Percentiles rank a stretch among this genome's conserved stretches.
Evolutionary conservation across 37 sponge, comb jelly and placozoan genomes (phyloP).

Genomic region (Diacarnus erythraeanus): DNA sequence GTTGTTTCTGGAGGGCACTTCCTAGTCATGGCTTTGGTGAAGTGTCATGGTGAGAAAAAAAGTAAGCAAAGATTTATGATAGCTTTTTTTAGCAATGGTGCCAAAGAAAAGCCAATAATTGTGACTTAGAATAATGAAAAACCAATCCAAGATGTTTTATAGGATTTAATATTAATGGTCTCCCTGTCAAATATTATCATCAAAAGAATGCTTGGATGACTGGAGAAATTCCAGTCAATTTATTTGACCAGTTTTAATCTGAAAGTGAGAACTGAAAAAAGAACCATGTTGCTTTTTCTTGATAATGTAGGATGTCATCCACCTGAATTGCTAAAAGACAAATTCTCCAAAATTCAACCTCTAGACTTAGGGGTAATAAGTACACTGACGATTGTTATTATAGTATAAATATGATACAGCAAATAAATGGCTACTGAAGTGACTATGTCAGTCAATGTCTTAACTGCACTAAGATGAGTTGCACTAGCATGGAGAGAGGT

Average conservation of each 20-base stretch:
- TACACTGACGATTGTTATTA: constrained; percentile 6
- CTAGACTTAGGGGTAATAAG: constrained; percentile 28
- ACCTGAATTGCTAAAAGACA: constrained; percentile 7
- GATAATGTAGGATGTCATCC: constrained; percentile 28
- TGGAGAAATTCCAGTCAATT: constrained; percentile 10
- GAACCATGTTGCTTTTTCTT: constrained; percentile 6
- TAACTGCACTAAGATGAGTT: constrained; percentile 60
- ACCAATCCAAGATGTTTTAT: constrained; percentile 62
- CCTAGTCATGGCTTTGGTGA: constrained; percentile 63
- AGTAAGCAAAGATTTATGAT: constrained; percentile 54
- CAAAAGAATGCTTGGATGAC: constrained; percentile 68
- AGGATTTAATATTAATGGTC: constrained; percentile 16
- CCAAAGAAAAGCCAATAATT: constrained; percentile 38
- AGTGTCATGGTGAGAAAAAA: constrained; percentile 67
- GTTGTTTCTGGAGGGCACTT: constrained; percentile 60
- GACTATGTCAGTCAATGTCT: constrained; percentile 56
- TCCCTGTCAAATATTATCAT: constrained; percentile 51
- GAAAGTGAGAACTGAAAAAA: not conserved
- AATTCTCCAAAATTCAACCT: constrained; percentile 52
- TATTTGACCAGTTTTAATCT: constrained; percentile 6
- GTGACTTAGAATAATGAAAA: constrained; percentile 25
- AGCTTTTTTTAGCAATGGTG: constrained; percentile 66
- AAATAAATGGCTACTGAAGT: constrained; percentile 48
- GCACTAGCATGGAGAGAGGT: constrained; percentile 61
- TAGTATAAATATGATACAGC: too few relatives aligned